Base-by-base conservation (phyloP, 2,113 vertebrate species). In the Seriola rivoliana region DNA sequence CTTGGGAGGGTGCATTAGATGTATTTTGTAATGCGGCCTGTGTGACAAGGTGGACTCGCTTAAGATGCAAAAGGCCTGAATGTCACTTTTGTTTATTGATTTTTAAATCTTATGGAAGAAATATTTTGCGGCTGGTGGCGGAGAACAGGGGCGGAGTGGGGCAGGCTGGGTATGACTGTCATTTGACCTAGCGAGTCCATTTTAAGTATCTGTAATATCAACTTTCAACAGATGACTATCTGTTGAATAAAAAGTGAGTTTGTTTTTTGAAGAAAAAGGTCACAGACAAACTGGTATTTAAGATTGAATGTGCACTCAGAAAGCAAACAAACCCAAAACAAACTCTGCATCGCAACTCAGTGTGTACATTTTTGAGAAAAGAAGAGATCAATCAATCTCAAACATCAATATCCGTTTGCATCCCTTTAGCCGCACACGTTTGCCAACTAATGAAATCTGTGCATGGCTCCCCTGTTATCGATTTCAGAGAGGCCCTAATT, bases 321-420 rank as follows among this genome's bases (percentile, higher is more conserved):
- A 66, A 72, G 63, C 90, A 83, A 92, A 91, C 67, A 89, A 85
- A 83, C 71, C 81, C 82, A 87, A 92, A 89, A 95, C 93, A 96
- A 96, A 96, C 90, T 93, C 83, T 46, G 81, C 93, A 89, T 88
- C 81, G 85, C 84, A 91, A 92, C 86, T 93, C 89, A 59, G 64
- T 88, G 90, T 93, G 91, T 91, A 93, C 87, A 90, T 93, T 91
- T 96, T 96, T 90, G 94, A 95, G 94, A 95, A 91, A 95, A 92
- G 93, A 95, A 90, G 78, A 95, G 94, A 96, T 96, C 96, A 96
- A 96, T 96, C 96, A 96, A 95, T 96, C 95, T 84, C 93, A 93
- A 92, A 95, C 92, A 92, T 97, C 96, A 88, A 96, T 97, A 96
- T 91, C 93, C 88, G 91, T 96, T 98, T 97, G 95, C 95, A 96